These are phyloP conservation scores for Clitarchus hookeri DNA, from an alignment of 2,888 invertebrate genomes.

Conservation along the genomic window DNA sequence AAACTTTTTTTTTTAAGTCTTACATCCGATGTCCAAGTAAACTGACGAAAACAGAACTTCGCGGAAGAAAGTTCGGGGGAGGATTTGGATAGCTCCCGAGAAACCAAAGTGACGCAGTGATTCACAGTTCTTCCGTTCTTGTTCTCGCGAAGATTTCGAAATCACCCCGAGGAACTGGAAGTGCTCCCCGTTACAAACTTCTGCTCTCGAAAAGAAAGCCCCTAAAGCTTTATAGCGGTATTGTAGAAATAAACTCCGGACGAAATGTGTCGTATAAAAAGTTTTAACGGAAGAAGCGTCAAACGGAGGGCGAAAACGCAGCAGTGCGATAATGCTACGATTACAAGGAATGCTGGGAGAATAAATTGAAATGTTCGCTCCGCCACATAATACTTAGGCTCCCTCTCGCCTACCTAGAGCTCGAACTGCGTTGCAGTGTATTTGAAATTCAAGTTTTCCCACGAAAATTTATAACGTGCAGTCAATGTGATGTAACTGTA, in stretches of 20 bases:
- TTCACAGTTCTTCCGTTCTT: neutral
- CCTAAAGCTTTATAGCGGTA: neutral
- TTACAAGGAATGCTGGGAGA: neutral
- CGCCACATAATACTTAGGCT: too few relatives aligned
- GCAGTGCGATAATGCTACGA: neutral
- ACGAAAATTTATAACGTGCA: too few relatives aligned
- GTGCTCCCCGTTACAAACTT: neutral
- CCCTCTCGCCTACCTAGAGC: too few relatives aligned
- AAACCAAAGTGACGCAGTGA: neutral
- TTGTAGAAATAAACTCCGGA: neutral
- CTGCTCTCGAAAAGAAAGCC: neutral
- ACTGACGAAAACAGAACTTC: neutral
- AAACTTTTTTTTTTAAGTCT: neutral
- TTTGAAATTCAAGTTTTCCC: too few relatives aligned
- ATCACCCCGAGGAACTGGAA: neutral
- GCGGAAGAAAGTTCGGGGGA: neutral
- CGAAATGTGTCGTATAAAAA: neutral
- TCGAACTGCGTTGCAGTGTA: too few relatives aligned
- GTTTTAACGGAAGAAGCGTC: neutral
- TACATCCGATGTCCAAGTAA: neutral
- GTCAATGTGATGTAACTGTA: too few relatives aligned
- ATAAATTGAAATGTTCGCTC: neutral
- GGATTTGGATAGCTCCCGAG: neutral
- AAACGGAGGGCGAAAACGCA: neutral
- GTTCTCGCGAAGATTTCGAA: neutral